A percentile compares a stretch with the other conserved stretches of the same genome.
Evolutionary conservation across 2,888 invertebrate species (phyloP).

Genomic region (Drymonia ruficornis): DNA sequence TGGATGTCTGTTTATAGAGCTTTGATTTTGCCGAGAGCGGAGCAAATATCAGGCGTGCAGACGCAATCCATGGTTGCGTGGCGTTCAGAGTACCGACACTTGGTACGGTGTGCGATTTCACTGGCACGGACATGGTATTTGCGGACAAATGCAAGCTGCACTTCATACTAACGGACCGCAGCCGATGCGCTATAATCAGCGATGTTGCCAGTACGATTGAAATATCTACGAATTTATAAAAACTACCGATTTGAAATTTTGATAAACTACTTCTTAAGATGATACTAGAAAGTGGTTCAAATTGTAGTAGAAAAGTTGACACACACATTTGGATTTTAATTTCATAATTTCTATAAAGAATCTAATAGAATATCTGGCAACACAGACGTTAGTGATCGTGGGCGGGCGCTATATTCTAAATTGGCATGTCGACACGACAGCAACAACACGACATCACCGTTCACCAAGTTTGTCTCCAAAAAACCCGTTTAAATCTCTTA

Average conservation of each 20-base stretch:
- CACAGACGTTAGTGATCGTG: constrained; percentile 2
- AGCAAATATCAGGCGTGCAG: constrained; percentile 32
- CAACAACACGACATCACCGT: constrained; percentile 31
- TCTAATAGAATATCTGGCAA: constrained; percentile 5
- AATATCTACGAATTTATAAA: background rate
- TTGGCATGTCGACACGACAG: constrained; percentile 51
- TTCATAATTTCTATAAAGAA: background rate
- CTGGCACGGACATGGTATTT: constrained; percentile 20
- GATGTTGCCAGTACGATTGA: constrained; percentile 2
- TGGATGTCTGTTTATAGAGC: constrained; percentile 32
- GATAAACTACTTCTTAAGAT: background rate
- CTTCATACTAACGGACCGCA: constrained; percentile 20
- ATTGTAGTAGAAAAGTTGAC: too few relatives aligned
- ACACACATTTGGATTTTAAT: background rate
- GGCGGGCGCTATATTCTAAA: constrained; percentile 28
- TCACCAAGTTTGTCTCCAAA: constrained; percentile 28
- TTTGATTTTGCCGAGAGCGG: constrained; percentile 21
- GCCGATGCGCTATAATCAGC: constrained; percentile 17
- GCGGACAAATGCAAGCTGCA: constrained; percentile 32
- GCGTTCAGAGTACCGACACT: constrained; percentile 21
- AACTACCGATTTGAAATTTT: background rate
- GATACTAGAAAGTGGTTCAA: background rate
- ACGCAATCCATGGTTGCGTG: constrained; percentile 34
- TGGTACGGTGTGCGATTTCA: constrained; percentile 11
- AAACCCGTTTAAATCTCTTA: background rate